These are phyloP conservation scores for Ctenoplectra terminalis DNA, from an alignment of 1,140 invertebrate genomes.

Conservation along the genomic window DNA sequence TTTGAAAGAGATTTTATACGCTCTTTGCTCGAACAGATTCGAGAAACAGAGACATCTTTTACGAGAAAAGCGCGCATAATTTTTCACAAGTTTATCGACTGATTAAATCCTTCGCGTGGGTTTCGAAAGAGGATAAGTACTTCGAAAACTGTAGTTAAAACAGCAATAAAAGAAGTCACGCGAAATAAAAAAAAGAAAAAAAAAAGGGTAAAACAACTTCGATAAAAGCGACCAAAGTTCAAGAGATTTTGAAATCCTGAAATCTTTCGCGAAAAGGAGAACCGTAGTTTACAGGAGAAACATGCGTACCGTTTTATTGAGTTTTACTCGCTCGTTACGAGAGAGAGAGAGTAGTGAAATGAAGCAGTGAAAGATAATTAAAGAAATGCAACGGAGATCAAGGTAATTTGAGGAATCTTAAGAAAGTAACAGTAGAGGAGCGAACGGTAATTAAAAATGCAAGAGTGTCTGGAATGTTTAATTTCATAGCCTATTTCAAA, in stretches of 20 bases:
- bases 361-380: not conserved
- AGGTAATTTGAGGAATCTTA: not conserved
- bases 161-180: not conserved
- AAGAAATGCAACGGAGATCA: not conserved
- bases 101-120: slow-evolving; percentile 52
- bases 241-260: not conserved
- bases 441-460: not conserved
- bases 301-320: not conserved
- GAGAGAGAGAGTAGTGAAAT: not conserved
- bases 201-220: not conserved
- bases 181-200: not conserved
- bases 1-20: slow-evolving; percentile 22
- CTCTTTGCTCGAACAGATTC: no score
- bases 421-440: not conserved
- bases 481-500: not conserved
- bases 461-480: not conserved
- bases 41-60: not conserved
- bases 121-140: not conserved
- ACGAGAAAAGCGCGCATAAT: not conserved
- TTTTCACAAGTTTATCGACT: slow-evolving; percentile 19
- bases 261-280: not conserved
- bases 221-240: not conserved
- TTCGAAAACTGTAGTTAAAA: not conserved
- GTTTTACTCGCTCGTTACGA: not conserved
- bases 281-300: not conserved